Evolutionary conservation across 2,797 vertebrate genomes (phyloP), one percentile per base, ranked within the genome.

Genomic region (Carapus acus): DNA sequence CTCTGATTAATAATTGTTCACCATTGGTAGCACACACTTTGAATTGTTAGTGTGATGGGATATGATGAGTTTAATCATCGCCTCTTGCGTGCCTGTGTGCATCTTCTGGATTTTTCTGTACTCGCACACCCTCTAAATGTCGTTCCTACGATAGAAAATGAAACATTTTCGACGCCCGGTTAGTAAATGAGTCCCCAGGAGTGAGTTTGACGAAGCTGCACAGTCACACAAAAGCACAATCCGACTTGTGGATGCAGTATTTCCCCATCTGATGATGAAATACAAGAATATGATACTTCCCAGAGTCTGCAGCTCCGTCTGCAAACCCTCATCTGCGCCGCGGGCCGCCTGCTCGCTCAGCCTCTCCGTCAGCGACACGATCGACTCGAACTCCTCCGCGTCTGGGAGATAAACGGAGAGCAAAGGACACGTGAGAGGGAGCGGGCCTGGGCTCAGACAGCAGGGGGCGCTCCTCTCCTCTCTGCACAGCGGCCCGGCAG

Each of bases 361-460:
- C 76, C 87, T 91, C 88, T 92, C 88, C 72, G 87, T 79, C 68
- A 89, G 77, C 58, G 92, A 89, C 66, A 94, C 86, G 72, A 98
- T 89, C 23, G 91, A 92, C 64, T 93, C 91, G 88, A 97, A 97
- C 74, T 95, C 92, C 83, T 95, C 94, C 74, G 92, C 83, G 68
- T 96, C 95, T 98, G 85, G 56, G 83, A 90, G 68, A 79, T 41
- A 72, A 56, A 74, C 17, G 46, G 8, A 21, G 9, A 36, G 14
- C 11, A n/a, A 1, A 23, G 16, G 3, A 42, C 6, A 14, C 27
- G 11, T n/a, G n/a, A n/a, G n/a, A n/a, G n/a, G n/a, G n/a, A n/a
- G n/a, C n/a, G n/a, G n/a, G 21, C 39, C 18, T 20, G 41, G 13
- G 46, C 24, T 22, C 18, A 5, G 49, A n/a, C 4, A 39, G 16